Base-by-base conservation (phyloP, 2,888 invertebrate species). In the Hymenopus coronatus region DNA sequence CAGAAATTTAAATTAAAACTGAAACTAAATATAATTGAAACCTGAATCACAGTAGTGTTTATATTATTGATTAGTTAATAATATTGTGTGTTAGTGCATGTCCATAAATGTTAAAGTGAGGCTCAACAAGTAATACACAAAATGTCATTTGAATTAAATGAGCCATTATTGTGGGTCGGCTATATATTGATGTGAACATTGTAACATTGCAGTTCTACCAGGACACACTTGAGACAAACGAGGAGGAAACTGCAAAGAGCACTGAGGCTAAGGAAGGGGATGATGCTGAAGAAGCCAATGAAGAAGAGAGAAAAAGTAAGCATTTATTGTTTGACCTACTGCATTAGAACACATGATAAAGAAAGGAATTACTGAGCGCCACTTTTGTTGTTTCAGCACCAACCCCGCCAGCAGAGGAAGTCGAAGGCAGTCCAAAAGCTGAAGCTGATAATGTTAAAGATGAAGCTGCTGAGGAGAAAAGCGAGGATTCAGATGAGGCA, bases 131-230 rank as follows among this genome's bases (percentile, higher is more conserved):
- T n/a, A n/a, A n/a, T n/a, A n/a, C n/a, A n/a, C n/a, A n/a, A n/a
- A n/a, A n/a, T n/a, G n/a, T n/a, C n/a, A n/a, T n/a, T n/a, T n/a
- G n/a, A n/a, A n/a, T n/a, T n/a, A n/a, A n/a, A n/a, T n/a, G n/a
- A n/a, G n/a, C n/a, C n/a, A n/a, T n/a, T n/a, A n/a, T n/a, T n/a
- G n/a, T n/a, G n/a, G n/a, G n/a, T n/a, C n/a, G 40, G 15, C 14
- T 14, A 25, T 28, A 88, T 25, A 25, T 88, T 25, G 28, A 27
- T 84, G 14, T 28, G 28, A 30, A 8, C 85, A 88, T n/a, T n/a
- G n/a, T n/a, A n/a, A n/a, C n/a, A n/a, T 40, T 92, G 54, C 92
- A 95, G 95, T 98, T 98, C 94, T 98, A 98, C 93, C 97, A 98
- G 94, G 98, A 98, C 91, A 98, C 98, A 0, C 93, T 98, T 90